Conservation (phyloP, 2,797 vertebrate species). For the Scyliorhinus canicula region DNA sequence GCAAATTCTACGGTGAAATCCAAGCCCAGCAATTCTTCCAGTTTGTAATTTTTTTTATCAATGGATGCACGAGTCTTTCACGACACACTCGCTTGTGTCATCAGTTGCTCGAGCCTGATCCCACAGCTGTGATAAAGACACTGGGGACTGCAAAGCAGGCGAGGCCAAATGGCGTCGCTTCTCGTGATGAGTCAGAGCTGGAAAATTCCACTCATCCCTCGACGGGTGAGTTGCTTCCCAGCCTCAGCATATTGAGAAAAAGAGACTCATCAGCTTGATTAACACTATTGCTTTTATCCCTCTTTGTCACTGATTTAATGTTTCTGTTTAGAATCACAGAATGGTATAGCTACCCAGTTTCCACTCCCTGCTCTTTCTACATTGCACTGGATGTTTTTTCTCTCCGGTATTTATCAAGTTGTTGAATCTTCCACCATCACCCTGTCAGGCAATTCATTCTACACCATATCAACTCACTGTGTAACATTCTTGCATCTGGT, state of each 20-base stretch:
- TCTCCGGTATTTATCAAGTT: not conserved
- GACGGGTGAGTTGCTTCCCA: constrained; percentile 19
- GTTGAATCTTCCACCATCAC: not conserved
- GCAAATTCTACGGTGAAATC: not conserved
- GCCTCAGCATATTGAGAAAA: not conserved
- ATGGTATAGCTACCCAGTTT: not conserved
- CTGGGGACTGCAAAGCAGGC: constrained; percentile 24
- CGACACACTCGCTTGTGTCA: not conserved
- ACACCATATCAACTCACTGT: not conserved
- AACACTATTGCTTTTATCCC: not conserved
- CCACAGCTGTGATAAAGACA: constrained; percentile 26
- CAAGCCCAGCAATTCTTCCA: not conserved
- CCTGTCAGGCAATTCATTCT: not conserved
- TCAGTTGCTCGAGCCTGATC: not conserved
- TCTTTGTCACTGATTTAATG: not conserved
- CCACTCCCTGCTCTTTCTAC: not conserved
- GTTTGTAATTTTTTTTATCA: not conserved
- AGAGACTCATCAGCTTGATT: not conserved
- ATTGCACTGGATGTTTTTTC: too few species aligned
- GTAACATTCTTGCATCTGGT: not conserved
- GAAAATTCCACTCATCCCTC: constrained; percentile 33
- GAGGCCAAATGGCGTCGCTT: constrained; percentile 32
- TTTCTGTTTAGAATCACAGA: not conserved
- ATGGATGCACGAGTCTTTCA: not conserved
- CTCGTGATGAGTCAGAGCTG: constrained; percentile 32